Evolutionary conservation across 2,797 vertebrate genomes (phyloP).

Genomic region (Diplodus sargus): DNA sequence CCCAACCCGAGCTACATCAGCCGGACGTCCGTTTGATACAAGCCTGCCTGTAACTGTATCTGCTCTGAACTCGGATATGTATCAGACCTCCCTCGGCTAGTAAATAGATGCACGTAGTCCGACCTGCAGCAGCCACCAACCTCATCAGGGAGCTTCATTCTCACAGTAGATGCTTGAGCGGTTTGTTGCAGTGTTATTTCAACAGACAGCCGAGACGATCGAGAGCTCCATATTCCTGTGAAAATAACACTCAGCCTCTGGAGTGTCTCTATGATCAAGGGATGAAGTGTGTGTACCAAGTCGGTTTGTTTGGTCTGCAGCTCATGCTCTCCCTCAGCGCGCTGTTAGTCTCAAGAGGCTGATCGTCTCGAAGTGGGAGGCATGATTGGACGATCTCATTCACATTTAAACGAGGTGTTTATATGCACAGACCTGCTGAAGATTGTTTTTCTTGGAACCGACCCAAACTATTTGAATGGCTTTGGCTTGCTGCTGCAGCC

Average conservation of each 20-base stretch:
- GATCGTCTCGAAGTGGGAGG: conserved; percentile 28
- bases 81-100: conserved; percentile 42
- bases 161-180: neutral
- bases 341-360: neutral
- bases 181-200: neutral
- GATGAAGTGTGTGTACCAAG: neutral
- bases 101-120: conserved; percentile 42
- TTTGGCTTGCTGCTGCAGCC: conserved; percentile 29
- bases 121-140: neutral
- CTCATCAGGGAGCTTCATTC: neutral
- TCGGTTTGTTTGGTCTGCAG: conserved; percentile 29
- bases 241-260: neutral
- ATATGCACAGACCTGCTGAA: conserved; percentile 54
- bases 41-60: conserved; percentile 78
- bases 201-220: neutral
- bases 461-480: conserved; percentile 49
- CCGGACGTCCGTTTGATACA: conserved; percentile 72
- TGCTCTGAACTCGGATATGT: conserved; percentile 66
- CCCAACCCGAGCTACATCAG: conserved; percentile 54
- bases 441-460: conserved; percentile 53
- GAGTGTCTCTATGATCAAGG: conserved; percentile 3
- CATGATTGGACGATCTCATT: conserved; percentile 20
- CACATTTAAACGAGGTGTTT: conserved; percentile 27
- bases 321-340: neutral
- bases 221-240: neutral